Conservation (phyloP, 1,140 invertebrate genomes). For the Anoplophora glabripennis region DNA sequence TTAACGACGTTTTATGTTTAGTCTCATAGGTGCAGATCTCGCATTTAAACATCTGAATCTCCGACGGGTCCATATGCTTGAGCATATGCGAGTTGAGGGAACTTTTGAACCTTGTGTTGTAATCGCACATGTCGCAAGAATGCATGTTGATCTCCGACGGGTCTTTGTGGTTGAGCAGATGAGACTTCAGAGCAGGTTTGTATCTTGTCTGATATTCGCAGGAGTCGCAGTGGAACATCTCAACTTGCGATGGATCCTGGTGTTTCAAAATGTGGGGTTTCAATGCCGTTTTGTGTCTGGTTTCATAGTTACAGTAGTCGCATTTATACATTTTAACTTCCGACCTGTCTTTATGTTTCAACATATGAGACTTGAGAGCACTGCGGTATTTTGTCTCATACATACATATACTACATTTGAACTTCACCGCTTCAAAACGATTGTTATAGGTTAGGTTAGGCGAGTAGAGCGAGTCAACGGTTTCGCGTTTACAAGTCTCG, state of each 20-base stretch:
- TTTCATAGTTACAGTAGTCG: constrained; percentile 18
- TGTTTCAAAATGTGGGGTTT: constrained; percentile 23
- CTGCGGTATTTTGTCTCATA: constrained; percentile 24
- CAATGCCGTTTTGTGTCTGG: constrained; percentile 18
- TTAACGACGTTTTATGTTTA: constrained; percentile 20
- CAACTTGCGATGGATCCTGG: constrained; percentile 18
- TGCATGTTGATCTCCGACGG: constrained; percentile 15
- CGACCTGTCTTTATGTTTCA: constrained; percentile 14
- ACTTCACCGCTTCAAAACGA: constrained; percentile 14
- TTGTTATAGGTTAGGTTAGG: constrained; percentile 13
- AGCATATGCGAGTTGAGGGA: constrained; percentile 20
- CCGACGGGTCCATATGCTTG: constrained; percentile 21
- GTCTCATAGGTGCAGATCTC: constrained; percentile 23
- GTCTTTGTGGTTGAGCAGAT: constrained; percentile 18
- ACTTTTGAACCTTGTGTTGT: constrained; percentile 19
- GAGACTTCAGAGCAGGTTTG: constrained; percentile 18
- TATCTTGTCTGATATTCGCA: constrained; percentile 22
- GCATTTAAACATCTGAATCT: constrained; percentile 21
- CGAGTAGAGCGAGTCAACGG: constrained; percentile 4
- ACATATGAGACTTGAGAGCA: constrained; percentile 22
- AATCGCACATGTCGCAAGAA: constrained; percentile 18
- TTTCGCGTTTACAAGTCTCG: too few species aligned
- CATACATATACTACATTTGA: constrained; percentile 20
- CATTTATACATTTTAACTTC: constrained; percentile 23
- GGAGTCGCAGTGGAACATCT: constrained; percentile 23